phyloP scores from a whole-genome alignment of 1,140 invertebrate species.

The Globodera ellingtonae region DNA sequence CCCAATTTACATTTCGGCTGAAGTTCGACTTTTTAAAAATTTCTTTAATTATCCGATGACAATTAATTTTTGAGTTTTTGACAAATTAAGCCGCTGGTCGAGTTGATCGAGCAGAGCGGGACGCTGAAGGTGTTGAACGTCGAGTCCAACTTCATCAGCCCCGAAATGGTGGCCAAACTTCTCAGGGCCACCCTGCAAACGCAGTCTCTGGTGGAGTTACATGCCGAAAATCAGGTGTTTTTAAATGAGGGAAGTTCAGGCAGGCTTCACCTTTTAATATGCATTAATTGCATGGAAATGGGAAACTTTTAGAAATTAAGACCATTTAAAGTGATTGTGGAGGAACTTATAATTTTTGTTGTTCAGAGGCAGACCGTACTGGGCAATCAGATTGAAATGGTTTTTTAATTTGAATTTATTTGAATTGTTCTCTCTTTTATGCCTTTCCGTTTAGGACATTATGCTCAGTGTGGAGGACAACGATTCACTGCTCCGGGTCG shows the following conservation, averaged over 20 bases:
- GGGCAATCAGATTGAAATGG: conserved; percentile 65
- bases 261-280: no score
- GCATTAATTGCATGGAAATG: no score
- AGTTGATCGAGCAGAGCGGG: conserved; percentile 52
- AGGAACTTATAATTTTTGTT: conserved; percentile 7
- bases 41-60: not conserved
- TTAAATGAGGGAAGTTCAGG: not conserved
- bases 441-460: conserved; percentile 45
- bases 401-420: not conserved
- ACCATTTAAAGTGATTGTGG: not conserved
- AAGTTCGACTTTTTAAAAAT: no score
- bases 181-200: conserved; percentile 59
- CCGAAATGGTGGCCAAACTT: conserved; percentile 62
- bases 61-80: conserved; percentile 9
- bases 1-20: no score
- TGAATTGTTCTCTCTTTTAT: not conserved
- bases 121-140: conserved; percentile 61
- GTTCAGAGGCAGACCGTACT: conserved; percentile 60
- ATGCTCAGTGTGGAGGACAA: conserved; percentile 64
- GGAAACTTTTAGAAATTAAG: not conserved
- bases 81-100: conserved; percentile 57
- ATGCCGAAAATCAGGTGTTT: conserved; percentile 63
- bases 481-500: conserved; percentile 55
- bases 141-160: conserved; percentile 63
- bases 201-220: conserved; percentile 62